Conservation (phyloP, 2,797 vertebrate genomes). For the Hypotaenidia philippensis region DNA sequence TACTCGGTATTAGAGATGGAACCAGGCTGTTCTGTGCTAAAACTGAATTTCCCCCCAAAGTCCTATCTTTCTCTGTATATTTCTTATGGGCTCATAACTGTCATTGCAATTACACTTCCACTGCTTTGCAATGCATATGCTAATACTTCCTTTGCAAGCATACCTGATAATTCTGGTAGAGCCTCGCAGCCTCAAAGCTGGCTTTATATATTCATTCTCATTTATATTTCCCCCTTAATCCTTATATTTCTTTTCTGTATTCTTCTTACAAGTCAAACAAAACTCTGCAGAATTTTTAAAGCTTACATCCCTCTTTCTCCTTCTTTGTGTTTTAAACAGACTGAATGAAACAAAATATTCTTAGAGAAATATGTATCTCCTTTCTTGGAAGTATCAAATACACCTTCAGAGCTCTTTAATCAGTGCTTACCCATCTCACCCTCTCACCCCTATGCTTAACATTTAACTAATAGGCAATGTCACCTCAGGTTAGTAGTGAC, state of each 20-base stretch:
- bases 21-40: slow-evolving; percentile 24
- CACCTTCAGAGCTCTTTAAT: neutral
- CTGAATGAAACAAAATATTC: neutral
- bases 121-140: slow-evolving; percentile 31
- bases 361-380: neutral
- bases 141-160: slow-evolving; percentile 39
- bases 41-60: slow-evolving; percentile 53
- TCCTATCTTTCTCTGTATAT: slow-evolving; percentile 16
- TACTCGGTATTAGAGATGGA: neutral
- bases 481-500: neutral
- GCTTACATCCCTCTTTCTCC: neutral
- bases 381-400: neutral
- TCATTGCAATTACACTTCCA: neutral
- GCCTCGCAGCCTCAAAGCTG: neutral
- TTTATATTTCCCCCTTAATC: slow-evolving; percentile 54
- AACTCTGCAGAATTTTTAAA: neutral
- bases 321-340: neutral
- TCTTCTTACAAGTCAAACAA: slow-evolving; percentile 25
- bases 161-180: slow-evolving; percentile 48
- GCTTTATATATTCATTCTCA: slow-evolving; percentile 50
- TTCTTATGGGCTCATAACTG: slow-evolving; percentile 52
- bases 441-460: neutral
- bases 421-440: neutral
- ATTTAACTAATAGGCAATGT: neutral
- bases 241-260: slow-evolving; percentile 13